Evolutionary conservation across 2,113 vertebrate genomes (phyloP), one percentile per base, ranked within the genome.

Genomic region (Xenotilapia caudafasciata): DNA sequence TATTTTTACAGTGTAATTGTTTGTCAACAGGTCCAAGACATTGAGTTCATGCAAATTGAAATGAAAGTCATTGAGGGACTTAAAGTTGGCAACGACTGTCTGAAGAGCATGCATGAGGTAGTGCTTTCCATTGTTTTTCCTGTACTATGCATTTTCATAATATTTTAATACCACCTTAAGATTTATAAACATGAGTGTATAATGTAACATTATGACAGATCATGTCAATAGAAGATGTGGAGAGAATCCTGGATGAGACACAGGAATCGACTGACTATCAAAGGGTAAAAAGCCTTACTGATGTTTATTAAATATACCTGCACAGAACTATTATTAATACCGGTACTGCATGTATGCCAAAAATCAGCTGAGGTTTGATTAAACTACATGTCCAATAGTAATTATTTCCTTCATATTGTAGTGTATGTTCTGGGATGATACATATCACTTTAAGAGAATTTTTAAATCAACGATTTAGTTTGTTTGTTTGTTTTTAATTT

Each of bases 61-160:
- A 96, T 98, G 96, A 97, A 98, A 94, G 98, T 99, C 82, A 94
- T 99, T 0, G 98, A 99, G 84, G 98, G 98, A 0, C 96, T 99
- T 33, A 97, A 97, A 87, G 88, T 97, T 13, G 98, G 98, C 80
- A 99, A 98, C 0, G 97, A 98, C 5, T 99, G 98, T 93, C 96
- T 99, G 90, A 97, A 97, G 94, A 98, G 97, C 90, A 99, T 99
- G 98, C 98, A 99, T 79, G 96, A 99, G 98, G 98, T 99, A 45
- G 0, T 51, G 68, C 21, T 79, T 4, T 7, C 51, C 62, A 49
- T 9, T 33, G 49, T 31, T 85, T 42, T 53, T 40, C 4, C 5
- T 14, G 4, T 4, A 26, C 17, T 53, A 23, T 35, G 4, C 9
- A 13, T 73, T 65, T 33, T 31, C 6, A 15, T 33, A 5, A 47